phyloP scores from a whole-genome alignment of 2,113 vertebrate species.

The Prolemur simus region DNA sequence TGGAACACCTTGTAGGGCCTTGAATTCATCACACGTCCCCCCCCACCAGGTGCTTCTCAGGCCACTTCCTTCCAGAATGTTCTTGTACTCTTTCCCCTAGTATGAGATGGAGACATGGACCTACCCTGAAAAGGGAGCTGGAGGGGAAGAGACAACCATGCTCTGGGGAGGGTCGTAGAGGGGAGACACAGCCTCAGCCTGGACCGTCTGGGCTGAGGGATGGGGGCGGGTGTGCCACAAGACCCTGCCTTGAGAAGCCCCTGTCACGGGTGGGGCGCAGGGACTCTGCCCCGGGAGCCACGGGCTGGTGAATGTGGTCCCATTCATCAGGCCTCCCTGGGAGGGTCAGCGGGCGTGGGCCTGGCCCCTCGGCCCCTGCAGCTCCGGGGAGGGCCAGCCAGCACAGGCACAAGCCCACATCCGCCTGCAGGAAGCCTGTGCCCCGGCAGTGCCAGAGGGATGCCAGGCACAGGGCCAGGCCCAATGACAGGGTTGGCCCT shows the following conservation, averaged over 20 bases:
- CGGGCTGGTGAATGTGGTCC: background rate
- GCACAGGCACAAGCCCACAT: background rate
- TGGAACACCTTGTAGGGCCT: background rate
- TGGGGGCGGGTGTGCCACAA: background rate
- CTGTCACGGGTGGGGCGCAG: background rate
- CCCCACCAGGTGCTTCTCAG: background rate
- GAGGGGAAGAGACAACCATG: background rate
- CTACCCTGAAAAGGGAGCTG: background rate
- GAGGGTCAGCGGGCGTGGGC: background rate
- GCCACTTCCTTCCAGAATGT: conserved; percentile 11
- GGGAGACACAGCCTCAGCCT: no score
- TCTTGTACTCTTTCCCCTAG: background rate
- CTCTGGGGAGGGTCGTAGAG: background rate
- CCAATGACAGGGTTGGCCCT: background rate
- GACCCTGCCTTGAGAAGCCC: background rate
- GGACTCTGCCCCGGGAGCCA: no score
- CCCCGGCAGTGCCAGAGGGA: background rate
- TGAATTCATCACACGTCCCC: background rate
- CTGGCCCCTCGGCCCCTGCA: background rate
- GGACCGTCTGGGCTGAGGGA: background rate
- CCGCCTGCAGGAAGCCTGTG: background rate
- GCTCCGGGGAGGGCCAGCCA: background rate
- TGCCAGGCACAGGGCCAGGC: background rate
- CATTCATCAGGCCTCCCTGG: background rate
- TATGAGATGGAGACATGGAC: background rate